Conservation (phyloP, 2,113 vertebrate species). For the Semnornis frantzii region DNA sequence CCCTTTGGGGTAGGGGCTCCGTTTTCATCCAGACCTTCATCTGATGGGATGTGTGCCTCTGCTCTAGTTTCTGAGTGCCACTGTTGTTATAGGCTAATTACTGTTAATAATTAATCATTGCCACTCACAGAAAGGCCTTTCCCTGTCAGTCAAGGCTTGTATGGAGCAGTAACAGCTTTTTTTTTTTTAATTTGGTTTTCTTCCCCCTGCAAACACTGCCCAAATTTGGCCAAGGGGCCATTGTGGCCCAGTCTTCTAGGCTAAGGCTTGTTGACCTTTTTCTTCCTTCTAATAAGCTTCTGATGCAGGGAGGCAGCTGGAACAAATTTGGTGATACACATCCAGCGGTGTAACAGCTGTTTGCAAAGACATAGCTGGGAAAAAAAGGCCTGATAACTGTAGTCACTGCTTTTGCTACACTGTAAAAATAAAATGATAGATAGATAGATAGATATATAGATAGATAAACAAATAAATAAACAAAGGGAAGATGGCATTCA, state of each 20-base stretch:
- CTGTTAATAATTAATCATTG: constrained; percentile 7
- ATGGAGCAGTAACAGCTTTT: not conserved
- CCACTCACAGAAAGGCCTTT: not conserved
- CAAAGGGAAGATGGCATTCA: not conserved
- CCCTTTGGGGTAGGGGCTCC: not conserved
- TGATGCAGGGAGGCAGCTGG: not conserved
- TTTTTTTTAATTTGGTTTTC: not conserved
- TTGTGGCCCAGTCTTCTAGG: not conserved
- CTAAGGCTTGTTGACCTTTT: not conserved
- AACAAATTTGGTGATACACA: not conserved
- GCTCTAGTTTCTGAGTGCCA: not conserved
- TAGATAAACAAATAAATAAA: not conserved
- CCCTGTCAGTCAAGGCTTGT: not conserved
- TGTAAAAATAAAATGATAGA: not conserved
- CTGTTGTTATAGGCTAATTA: constrained; percentile 37
- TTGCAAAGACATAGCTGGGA: not conserved
- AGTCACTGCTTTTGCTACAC: not conserved
- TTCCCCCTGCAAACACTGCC: not conserved
- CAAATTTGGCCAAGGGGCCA: not conserved
- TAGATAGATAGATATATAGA: too few relatives aligned
- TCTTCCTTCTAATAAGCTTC: not conserved
- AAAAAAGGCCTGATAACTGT: not conserved
- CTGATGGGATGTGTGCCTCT: not conserved
- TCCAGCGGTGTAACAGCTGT: not conserved
- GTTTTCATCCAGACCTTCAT: not conserved